Evolutionary conservation across 37 sponge, comb jelly and placozoan genomes (phyloP), one percentile per base, ranked within the genome.

Genomic region (Haliclona indistincta): DNA sequence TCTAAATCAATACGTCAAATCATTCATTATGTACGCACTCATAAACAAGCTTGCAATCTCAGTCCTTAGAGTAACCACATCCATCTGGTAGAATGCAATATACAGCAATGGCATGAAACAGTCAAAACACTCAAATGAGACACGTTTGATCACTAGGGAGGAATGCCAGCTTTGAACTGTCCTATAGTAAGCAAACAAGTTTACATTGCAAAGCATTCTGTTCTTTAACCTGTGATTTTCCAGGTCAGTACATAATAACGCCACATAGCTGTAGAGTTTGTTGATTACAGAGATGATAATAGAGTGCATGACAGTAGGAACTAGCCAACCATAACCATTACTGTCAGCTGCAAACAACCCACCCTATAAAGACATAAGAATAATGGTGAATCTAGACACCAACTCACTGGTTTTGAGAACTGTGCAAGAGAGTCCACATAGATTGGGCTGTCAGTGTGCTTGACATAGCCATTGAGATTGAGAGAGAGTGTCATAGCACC

Each of bases 31-130:
- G 23, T 7, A 72, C 81, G 79, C 42, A 89, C 90, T 78, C 76
- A 74, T 74, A 75, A 89, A 89, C 34, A 93, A 80, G 35, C 93
- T 81, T 56, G 71, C 80, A 19, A 93, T 69, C 64, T 88, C 89
- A 20, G 76, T 72, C 30, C 86, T 55, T 2, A 93, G 75, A 35
- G 78, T 45, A 7, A 84, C 71, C 13, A 93, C 78, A 44, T 93
- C 89, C 35, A 86, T 32, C 65, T 88, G 89, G 54, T 88, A 82
- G 76, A 93, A 93, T 29, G 89, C 87, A 61, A 88, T 88, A 65
- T 93, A 93, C 63, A 93, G 84, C 53, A 86, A 82, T 19, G 93
- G 89, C 76, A 93, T 84, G 67, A 80, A 93, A 62, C 89, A 93
- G 41, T 88, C 87, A 67, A 88, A 70, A 34, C 82, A 80, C 61